Base-by-base conservation (phyloP, 2,113 vertebrate genomes). In the Thoracochromis brauschi region DNA sequence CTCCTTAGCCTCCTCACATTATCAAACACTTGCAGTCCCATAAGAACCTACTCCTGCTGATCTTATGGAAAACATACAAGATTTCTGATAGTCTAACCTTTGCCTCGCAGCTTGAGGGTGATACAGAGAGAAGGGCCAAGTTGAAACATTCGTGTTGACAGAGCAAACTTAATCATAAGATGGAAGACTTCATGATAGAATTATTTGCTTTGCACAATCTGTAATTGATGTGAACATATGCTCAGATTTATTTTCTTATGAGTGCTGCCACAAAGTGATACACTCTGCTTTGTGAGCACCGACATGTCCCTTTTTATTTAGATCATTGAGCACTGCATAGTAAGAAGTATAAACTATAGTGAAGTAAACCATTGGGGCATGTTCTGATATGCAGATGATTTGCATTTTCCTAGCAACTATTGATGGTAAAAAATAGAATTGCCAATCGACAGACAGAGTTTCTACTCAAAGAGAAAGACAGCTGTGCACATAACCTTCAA, bases 161-260 rank as follows among this genome's bases (percentile, higher is more conserved):
- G 85, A 80, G 73, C 85, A 88, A 89, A 89, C 89, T 85, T 85
- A 88, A 93, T 91, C 83, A 92, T 89, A 93, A 58, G 88, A 86
- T 55, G 82, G 65, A 89, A 92, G 49, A 81, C 84, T 60, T 90
- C 82, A 68, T 85, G 86, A 88, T 89, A 80, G 89, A 89, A 94
- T 90, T 83, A 86, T 89, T 89, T 94, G 80, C 90, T 91, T 88
- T 92, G 81, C 91, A 87, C 78, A 71, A 86, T 89, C 87, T 91
- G 91, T 93, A 93, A 94, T 91, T 95, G 89, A 92, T 92, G 89
- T 82, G 92, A 94, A 89, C 90, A 94, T 89, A 94, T 91, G 90
- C 85, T 93, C 84, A 85, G 85, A 87, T 91, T 89, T 89, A 91
- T 88, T 93, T 91, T 82, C 88, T 88, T 88, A 87, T 33, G 47